Conservation (phyloP, 2,113 vertebrate genomes). For the Hemibagrus wyckioides region DNA sequence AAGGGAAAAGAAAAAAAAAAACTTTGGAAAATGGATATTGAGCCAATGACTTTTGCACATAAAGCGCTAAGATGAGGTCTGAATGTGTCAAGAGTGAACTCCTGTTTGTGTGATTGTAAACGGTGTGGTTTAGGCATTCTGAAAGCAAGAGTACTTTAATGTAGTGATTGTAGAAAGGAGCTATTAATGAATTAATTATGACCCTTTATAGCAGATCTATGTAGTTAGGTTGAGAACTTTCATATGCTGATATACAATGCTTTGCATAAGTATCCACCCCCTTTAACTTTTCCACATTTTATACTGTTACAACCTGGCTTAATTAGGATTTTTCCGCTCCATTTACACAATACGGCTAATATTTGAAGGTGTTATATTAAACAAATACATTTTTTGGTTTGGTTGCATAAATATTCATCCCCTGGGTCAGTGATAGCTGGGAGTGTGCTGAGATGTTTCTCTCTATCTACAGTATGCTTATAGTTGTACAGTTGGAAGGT, state of each 20-base stretch:
- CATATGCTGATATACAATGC: background rate
- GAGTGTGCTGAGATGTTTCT: background rate
- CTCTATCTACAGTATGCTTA: too few relatives aligned
- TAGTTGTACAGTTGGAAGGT: too few relatives aligned
- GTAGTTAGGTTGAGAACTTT: background rate
- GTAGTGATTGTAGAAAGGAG: background rate
- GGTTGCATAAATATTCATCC: background rate
- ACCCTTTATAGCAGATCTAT: background rate
- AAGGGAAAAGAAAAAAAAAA: too few relatives aligned
- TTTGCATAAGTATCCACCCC: background rate
- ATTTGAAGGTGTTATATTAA: background rate
- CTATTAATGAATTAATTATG: background rate
- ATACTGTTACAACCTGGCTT: background rate
- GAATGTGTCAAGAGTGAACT: slow-evolving; percentile 1
- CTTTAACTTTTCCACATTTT: background rate
- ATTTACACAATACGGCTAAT: background rate
- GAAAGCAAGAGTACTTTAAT: background rate
- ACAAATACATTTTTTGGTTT: background rate
- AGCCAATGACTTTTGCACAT: slow-evolving; percentile 3
- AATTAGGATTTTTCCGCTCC: background rate
- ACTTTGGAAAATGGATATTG: slow-evolving; percentile 1
- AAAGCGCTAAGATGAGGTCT: background rate
- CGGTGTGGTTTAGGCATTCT: background rate
- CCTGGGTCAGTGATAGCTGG: background rate
- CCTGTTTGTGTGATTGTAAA: background rate